Base-by-base conservation (phyloP, 2,888 invertebrate species). In the Reticulitermes lucifugus region DNA sequence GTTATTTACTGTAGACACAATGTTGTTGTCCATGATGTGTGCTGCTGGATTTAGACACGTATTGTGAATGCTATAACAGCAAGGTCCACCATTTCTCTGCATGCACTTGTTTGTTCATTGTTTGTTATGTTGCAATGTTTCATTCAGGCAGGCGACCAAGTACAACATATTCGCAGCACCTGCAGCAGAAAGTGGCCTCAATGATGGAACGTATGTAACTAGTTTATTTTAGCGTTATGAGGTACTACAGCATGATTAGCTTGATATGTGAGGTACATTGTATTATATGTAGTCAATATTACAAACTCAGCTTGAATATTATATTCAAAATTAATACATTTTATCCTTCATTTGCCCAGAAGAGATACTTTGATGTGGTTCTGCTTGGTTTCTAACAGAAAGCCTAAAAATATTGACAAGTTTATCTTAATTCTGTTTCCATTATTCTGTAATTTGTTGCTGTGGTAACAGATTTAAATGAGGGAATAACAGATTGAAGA, bases 121-220 rank as follows among this genome's bases (percentile, higher is more conserved):
- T 77, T 12, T 43, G 46, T 77, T 77, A n/a, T 85, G 71, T 77
- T 87, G 85, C 86, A 87, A 87, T 88, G 87, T 87, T 84, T 87
- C 86, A 83, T 87, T 86, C 87, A 88, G 88, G 85, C 84, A 84
- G 81, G 80, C 79, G 84, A 75, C 73, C 82, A 65, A 82, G 83
- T 55, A 91, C 90, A 88, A 91, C 91, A 89, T 91, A 91, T 89
- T 90, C 91, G 86, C 91, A 92, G 90, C 90, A 91, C 88, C 91
- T 92, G 87, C 91, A 91, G 90, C 90, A 90, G 89, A 91, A 90
- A 89, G 91, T 92, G 89, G 91, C 91, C 87, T 89, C 89, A 86
- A 89, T 91, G 89, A 91, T 90, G 90, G 90, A 91, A 91, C 90
- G 91, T 92, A 91, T 90, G 91, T 91, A 91, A 80, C 35, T 79